Conservation (phyloP, 1,140 invertebrate genomes). For the Triops longicaudatus region DNA sequence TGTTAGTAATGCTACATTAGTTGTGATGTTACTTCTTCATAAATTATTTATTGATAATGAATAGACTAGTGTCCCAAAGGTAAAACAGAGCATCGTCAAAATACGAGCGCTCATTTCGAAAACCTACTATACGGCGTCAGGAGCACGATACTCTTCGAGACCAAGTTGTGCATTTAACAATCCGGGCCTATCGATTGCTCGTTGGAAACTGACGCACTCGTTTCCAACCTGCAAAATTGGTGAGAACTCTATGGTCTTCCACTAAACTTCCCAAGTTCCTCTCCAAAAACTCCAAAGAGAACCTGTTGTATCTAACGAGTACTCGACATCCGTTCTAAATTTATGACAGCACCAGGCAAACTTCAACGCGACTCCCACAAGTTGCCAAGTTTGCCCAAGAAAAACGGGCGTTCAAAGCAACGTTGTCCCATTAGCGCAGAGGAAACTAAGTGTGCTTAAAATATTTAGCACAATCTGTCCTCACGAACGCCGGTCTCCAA, state of each 20-base stretch:
- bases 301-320: not conserved
- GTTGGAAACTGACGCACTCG: not conserved
- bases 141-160: not conserved
- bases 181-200: slow-evolving; percentile 1
- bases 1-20: too few relatives aligned
- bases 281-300: not conserved
- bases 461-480: slow-evolving; percentile 5
- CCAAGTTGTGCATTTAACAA: not conserved
- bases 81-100: too few relatives aligned
- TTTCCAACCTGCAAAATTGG: not conserved
- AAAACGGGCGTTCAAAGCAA: not conserved
- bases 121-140: not conserved
- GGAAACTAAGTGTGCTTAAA: not conserved
- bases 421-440: slow-evolving; percentile 1
- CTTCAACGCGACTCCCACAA: not conserved
- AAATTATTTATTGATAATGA: too few relatives aligned
- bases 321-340: not conserved
- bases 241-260: not conserved
- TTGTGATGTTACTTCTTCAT: too few relatives aligned
- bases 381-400: not conserved
- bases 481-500: not conserved
- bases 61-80: too few relatives aligned
- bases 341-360: not conserved
- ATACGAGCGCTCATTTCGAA: too few relatives aligned
- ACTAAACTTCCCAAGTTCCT: not conserved